Conservation (phyloP, 2,888 invertebrate species). For the Drosophila silvestris region DNA sequence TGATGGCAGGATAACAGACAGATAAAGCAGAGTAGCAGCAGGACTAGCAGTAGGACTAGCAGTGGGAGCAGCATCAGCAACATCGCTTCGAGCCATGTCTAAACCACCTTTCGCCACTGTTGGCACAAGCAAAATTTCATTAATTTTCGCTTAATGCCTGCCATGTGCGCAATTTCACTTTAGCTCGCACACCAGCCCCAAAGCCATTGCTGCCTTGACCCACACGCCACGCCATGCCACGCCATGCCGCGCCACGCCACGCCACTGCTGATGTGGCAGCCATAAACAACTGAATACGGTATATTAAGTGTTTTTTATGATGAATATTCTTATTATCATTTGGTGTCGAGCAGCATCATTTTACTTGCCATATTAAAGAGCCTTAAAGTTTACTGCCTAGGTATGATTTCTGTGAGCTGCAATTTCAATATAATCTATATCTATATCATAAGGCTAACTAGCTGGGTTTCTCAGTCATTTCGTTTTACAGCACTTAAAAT, state of each 20-base stretch:
- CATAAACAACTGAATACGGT: neutral
- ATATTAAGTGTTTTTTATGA: neutral
- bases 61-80: conserved; percentile 8
- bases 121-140: conserved; percentile 69
- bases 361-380: neutral
- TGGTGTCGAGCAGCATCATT: neutral
- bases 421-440: neutral
- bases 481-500: no score
- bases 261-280: neutral
- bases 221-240: neutral
- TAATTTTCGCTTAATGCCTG: conserved; percentile 80
- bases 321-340: neutral
- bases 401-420: neutral
- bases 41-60: neutral
- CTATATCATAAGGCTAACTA: no score
- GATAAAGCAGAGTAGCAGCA: conserved; percentile 31
- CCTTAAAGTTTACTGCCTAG: neutral
- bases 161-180: conserved; percentile 78
- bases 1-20: conserved; percentile 59
- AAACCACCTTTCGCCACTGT: conserved; percentile 28
- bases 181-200: conserved; percentile 13
- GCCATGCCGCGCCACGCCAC: neutral
- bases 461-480: no score
- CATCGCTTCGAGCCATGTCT: conserved; percentile 27
- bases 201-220: neutral